Base-by-base conservation (phyloP, 2,797 vertebrate species). In the Staurois parvus region DNA sequence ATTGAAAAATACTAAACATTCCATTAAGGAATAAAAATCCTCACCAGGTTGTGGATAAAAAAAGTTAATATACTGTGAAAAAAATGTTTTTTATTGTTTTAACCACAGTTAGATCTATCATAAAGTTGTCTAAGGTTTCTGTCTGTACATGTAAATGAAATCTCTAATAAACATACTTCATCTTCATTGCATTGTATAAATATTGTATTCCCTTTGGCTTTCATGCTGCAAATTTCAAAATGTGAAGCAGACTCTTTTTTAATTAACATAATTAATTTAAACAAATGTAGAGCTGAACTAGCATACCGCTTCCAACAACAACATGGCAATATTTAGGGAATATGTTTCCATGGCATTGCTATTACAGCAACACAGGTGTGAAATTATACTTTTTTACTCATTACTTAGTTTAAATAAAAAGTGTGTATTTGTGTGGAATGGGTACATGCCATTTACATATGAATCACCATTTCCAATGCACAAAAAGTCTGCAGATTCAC, bases 181-280 rank as follows among this genome's bases (percentile, higher is more conserved):
- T 34, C 59, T 68, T 75, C 40, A 76, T 73, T 13, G 79, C 4
- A 52, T n/a, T 15, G 81, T 87, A 84, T 24, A 82, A 29, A 28
- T 28, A 29, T 86, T 4, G 30, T 4, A 64, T 45, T 72, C 84
- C 73, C 45, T 12, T 37, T 75, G 37, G 0, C 21, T 10, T 74
- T 69, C 10, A 4, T 67, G 32, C 37, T 52, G 89, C 76, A 77
- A 34, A 70, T 90, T 88, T 88, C 86, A 80, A 17, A 66, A 64
- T 79, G 84, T 86, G 82, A 83, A 85, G 69, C 56, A 72, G 72
- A 88, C 32, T 1, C 80, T 87, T 48, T 69, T 81, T 76, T 80
- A 89, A 88, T 89, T 88, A 89, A 87, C 84, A 80, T 4, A 0
- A 88, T 69, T 78, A 69, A 88, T 88, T 88, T 86, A 83, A 88